phyloP scores from a whole-genome alignment of 2,888 invertebrate genomes.

The Xestobium rufovillosum region DNA sequence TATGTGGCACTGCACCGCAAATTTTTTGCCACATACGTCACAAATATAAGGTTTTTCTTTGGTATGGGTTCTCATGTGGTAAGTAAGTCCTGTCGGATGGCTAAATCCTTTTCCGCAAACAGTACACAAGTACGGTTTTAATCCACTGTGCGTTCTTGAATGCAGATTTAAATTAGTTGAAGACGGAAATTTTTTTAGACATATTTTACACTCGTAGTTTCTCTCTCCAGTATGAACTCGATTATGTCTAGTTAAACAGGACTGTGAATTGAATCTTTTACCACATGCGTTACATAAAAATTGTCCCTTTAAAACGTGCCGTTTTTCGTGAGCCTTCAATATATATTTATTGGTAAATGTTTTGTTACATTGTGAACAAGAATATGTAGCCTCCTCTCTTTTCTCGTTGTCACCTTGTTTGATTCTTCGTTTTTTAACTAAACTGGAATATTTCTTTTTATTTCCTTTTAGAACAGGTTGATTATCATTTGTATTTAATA shows the following conservation, averaged over 20 bases:
- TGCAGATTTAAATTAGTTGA: conserved; percentile 30
- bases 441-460: conserved; percentile 10
- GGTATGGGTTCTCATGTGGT: conserved; percentile 32
- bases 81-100: conserved; percentile 31
- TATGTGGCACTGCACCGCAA: conserved; percentile 32
- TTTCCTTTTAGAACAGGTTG: no score
- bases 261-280: conserved; percentile 31
- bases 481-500: no score
- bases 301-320: conserved; percentile 31
- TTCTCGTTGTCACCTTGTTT: conserved; percentile 14
- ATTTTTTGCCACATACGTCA: conserved; percentile 31
- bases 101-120: conserved; percentile 32
- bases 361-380: conserved; percentile 30
- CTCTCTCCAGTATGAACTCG: conserved; percentile 31
- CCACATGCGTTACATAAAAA: conserved; percentile 31
- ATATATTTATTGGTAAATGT: conserved; percentile 33
- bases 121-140: conserved; percentile 31
- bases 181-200: conserved; percentile 29
- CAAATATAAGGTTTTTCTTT: conserved; percentile 34
- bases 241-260: conserved; percentile 29
- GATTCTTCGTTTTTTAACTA: conserved; percentile 8
- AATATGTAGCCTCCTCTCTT: no score
- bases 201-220: conserved; percentile 29
- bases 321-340: conserved; percentile 28
- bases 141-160: conserved; percentile 29